Evolutionary conservation across 1,140 invertebrate species (phyloP).

Genomic region (Nixonia krombeini): DNA sequence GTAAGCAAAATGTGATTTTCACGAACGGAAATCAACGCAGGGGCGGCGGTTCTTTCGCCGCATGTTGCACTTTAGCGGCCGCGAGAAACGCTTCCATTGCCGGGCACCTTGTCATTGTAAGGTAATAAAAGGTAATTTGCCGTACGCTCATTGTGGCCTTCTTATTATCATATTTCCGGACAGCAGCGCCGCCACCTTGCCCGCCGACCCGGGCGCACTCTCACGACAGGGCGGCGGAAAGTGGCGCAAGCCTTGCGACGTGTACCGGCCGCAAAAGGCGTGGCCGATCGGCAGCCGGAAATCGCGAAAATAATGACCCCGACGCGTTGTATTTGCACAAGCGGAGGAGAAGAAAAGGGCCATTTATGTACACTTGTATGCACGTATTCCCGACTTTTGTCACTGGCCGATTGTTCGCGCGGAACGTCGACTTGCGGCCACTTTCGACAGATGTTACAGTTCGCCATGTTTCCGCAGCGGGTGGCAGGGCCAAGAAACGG

Average conservation of each 20-base stretch:
- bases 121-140: slow-evolving; percentile 12
- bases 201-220: background rate
- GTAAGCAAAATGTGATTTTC: too few relatives aligned
- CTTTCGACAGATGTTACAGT: slow-evolving; percentile 34
- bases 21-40: too few relatives aligned
- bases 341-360: slow-evolving; percentile 14
- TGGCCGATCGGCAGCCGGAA: slow-evolving; percentile 39
- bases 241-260: slow-evolving; percentile 22
- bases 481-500: too few relatives aligned
- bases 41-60: background rate
- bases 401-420: slow-evolving; percentile 30
- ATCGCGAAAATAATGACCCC: slow-evolving; percentile 42
- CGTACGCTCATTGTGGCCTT: slow-evolving; percentile 8
- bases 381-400: slow-evolving; percentile 36
- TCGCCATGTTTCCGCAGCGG: too few relatives aligned
- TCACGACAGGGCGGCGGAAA: slow-evolving; percentile 19
- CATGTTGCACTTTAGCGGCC: background rate
- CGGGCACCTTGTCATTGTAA: background rate
- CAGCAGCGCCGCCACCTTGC: slow-evolving; percentile 2
- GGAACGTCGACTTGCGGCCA: slow-evolving; percentile 13
- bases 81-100: background rate
- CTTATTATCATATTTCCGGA: slow-evolving; percentile 35
- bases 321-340: slow-evolving; percentile 38
- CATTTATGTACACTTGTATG: slow-evolving; percentile 17
- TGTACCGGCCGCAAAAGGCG: slow-evolving; percentile 28